These are phyloP conservation scores for Drosophila arawakana DNA, from an alignment of 1,140 invertebrate species.

Conservation along the genomic window DNA sequence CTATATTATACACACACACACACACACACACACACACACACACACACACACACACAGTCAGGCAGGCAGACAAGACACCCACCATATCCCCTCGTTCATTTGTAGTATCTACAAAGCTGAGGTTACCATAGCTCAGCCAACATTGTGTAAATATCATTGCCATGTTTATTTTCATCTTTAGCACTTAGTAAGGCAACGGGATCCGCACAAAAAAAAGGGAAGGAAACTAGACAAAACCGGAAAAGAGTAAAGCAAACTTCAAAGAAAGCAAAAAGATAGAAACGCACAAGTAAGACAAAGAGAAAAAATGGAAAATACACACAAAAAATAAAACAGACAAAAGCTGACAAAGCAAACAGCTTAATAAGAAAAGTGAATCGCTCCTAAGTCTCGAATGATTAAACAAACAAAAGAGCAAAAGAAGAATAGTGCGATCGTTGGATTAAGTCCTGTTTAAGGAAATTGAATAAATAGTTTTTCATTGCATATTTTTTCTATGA, in stretches of 20 bases:
- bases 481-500: conserved; percentile 75
- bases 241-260: conserved; percentile 29
- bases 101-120: conserved; percentile 28
- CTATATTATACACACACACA: conserved; percentile 29
- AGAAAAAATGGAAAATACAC: background rate
- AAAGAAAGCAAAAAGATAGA: conserved; percentile 27
- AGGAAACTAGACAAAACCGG: conserved; percentile 18
- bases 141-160: conserved; percentile 81
- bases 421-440: conserved; percentile 18
- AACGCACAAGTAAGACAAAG: conserved; percentile 46
- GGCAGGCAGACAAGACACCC: conserved; percentile 24
- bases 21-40: conserved; percentile 23
- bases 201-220: conserved; percentile 38
- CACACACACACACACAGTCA: conserved; percentile 6
- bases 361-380: conserved; percentile 63
- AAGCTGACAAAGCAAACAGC: conserved; percentile 34
- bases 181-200: conserved; percentile 64
- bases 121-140: conserved; percentile 60
- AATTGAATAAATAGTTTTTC: conserved; percentile 42
- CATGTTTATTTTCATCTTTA: conserved; percentile 81
- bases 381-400: conserved; percentile 62
- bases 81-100: conserved; percentile 25
- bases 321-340: conserved; percentile 1
- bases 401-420: conserved; percentile 37
- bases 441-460: conserved; percentile 13